phyloP scores from a whole-genome alignment of 2,113 vertebrate genomes.

The Epinephelus fuscoguttatus region DNA sequence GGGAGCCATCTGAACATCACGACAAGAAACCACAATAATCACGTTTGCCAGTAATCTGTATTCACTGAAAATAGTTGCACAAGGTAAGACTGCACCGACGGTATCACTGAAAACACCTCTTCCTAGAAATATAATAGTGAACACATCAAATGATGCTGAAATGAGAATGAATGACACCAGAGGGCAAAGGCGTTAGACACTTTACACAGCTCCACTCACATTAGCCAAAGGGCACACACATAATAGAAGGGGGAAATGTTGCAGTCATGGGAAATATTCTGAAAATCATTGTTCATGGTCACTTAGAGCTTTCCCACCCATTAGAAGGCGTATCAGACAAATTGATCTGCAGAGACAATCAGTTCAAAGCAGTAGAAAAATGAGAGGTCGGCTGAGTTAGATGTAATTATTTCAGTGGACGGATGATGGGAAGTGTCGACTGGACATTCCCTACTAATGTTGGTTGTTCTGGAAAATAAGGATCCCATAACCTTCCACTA shows the following conservation, averaged over 20 bases:
- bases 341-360: slow-evolving; percentile 41
- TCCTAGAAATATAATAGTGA: slow-evolving; percentile 15
- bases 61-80: background rate
- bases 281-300: slow-evolving; percentile 60
- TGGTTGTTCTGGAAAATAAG: background rate
- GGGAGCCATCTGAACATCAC: background rate
- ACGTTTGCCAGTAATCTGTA: background rate
- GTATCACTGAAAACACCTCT: slow-evolving; percentile 14
- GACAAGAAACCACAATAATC: background rate
- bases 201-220: slow-evolving; percentile 68
- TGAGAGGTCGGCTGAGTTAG: slow-evolving; percentile 2
- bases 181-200: slow-evolving; percentile 79
- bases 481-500: background rate
- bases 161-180: slow-evolving; percentile 70
- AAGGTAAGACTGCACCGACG: slow-evolving; percentile 17
- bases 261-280: slow-evolving; percentile 72
- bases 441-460: background rate
- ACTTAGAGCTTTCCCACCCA: slow-evolving; percentile 57
- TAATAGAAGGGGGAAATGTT: slow-evolving; percentile 69
- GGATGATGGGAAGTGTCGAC: background rate
- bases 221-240: slow-evolving; percentile 65
- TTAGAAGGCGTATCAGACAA: slow-evolving; percentile 41
- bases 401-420: slow-evolving; percentile 1
- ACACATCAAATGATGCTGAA: slow-evolving; percentile 50
- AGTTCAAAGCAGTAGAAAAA: slow-evolving; percentile 43